phyloP scores from a whole-genome alignment of 2,797 vertebrate genomes.

The Gobionotothen gibberifrons region DNA sequence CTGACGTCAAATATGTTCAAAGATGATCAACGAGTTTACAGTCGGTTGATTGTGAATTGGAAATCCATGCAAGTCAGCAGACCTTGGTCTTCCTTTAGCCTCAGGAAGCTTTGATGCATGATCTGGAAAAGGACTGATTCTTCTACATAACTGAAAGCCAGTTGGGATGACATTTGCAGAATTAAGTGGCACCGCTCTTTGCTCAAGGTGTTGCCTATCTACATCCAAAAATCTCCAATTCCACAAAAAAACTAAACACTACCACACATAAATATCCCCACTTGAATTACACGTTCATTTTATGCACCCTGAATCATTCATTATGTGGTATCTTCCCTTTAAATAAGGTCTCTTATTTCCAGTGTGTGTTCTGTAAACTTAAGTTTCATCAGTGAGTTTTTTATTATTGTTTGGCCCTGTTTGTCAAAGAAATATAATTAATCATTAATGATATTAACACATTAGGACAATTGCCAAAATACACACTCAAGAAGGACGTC shows the following conservation, averaged over 20 bases:
- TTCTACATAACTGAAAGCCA: slow-evolving; percentile 48
- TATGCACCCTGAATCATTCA: slow-evolving; percentile 30
- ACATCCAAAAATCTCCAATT: slow-evolving; percentile 17
- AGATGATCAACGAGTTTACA: slow-evolving; percentile 29
- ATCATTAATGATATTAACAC: background rate
- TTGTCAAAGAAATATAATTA: slow-evolving; percentile 10
- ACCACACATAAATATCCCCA: slow-evolving; percentile 12
- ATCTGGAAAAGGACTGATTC: slow-evolving; percentile 56
- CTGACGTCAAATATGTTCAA: slow-evolving; percentile 32
- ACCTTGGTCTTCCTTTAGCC: slow-evolving; percentile 55
- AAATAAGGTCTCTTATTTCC: slow-evolving; percentile 21
- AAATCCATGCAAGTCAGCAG: slow-evolving; percentile 54
- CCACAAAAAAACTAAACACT: slow-evolving; percentile 27
- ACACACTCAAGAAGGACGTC: too few species aligned
- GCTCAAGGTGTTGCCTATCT: slow-evolving; percentile 35
- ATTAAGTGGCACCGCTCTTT: slow-evolving; percentile 32
- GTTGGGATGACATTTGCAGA: slow-evolving; percentile 43
- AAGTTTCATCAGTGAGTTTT: slow-evolving; percentile 11
- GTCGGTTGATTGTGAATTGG: slow-evolving; percentile 46
- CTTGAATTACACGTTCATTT: slow-evolving; percentile 29
- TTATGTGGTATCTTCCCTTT: slow-evolving; percentile 17
- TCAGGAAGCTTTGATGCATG: slow-evolving; percentile 51
- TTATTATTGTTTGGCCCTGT: slow-evolving; percentile 3
- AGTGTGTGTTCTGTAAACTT: slow-evolving; percentile 19
- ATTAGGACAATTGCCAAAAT: too few species aligned